These are phyloP conservation scores for Emmelina monodactyla DNA, from an alignment of 2,888 invertebrate genomes.

Conservation along the genomic window DNA sequence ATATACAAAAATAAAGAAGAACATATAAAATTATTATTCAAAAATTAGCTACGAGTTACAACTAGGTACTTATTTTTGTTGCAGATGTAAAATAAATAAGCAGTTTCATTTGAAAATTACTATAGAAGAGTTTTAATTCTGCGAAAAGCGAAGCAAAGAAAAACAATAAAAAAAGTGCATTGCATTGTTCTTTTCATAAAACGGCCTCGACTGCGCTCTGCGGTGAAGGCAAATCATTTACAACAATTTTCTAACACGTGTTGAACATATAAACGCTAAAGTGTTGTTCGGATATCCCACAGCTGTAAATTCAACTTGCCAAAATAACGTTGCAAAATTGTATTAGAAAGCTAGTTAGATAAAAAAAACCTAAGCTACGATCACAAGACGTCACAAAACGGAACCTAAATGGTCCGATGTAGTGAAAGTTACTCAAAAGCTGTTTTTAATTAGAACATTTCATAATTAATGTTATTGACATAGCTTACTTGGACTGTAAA, in stretches of 20 bases:
- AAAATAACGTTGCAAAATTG: too few relatives aligned
- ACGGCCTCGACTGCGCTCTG: constrained; percentile 30
- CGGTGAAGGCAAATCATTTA: constrained; percentile 44
- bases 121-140: too few relatives aligned
- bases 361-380: constrained; percentile 25
- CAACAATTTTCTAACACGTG: constrained; percentile 41
- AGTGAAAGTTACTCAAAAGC: constrained; percentile 51
- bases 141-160: too few relatives aligned
- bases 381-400: constrained; percentile 46
- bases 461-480: not conserved
- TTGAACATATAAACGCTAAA: too few relatives aligned
- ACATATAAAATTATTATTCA: too few relatives aligned
- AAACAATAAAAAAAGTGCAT: constrained; percentile 34
- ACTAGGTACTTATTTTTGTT: too few relatives aligned
- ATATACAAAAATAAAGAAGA: too few relatives aligned
- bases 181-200: constrained; percentile 55
- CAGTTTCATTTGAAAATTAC: too few relatives aligned
- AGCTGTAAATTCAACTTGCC: too few relatives aligned
- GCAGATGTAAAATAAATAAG: too few relatives aligned
- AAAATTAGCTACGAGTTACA: too few relatives aligned
- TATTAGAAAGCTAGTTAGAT: constrained; percentile 4
- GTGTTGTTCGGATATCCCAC: too few relatives aligned
- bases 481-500: not conserved
- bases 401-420: constrained; percentile 34
- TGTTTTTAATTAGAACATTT: constrained; percentile 19